Conservation (phyloP, 2,888 invertebrate species). For the Aphodius granarius region DNA sequence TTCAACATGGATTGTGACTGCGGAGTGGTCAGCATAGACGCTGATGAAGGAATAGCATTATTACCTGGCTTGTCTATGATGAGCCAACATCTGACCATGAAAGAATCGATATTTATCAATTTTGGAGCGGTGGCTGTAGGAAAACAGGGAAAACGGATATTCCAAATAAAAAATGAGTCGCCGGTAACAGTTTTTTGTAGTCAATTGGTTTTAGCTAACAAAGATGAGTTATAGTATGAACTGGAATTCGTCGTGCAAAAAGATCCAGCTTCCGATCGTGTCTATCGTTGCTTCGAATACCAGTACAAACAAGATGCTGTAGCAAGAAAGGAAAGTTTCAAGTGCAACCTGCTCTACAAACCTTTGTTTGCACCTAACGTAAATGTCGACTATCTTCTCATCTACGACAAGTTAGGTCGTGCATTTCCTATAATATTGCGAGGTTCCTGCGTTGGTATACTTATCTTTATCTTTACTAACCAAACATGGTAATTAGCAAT, state of each 20-base stretch:
- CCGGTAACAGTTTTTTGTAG: no score
- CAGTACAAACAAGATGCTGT: slow-evolving; percentile 44
- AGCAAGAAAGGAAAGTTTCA: slow-evolving; percentile 35
- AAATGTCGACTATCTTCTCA: slow-evolving; percentile 48
- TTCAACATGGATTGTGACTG: not conserved
- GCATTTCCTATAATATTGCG: slow-evolving; percentile 40
- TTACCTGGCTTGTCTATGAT: not conserved
- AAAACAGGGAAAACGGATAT: slow-evolving; percentile 19
- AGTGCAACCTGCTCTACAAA: slow-evolving; percentile 46
- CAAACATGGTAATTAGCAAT: not conserved
- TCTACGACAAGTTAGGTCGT: slow-evolving; percentile 39
- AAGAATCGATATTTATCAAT: not conserved
- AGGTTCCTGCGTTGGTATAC: slow-evolving; percentile 46
- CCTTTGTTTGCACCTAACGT: slow-evolving; percentile 43
- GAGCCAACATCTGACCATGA: not conserved
- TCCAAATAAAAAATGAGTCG: slow-evolving; percentile 23
- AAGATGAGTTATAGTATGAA: not conserved
- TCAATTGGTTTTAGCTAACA: no score
- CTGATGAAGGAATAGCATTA: not conserved
- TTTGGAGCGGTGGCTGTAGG: slow-evolving; percentile 28
- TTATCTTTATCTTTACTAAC: not conserved
- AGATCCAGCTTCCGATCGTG: slow-evolving; percentile 44
- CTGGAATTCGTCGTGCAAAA: slow-evolving; percentile 31
- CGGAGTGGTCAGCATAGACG: not conserved
- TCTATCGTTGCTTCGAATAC: slow-evolving; percentile 47